These are phyloP conservation scores for Dryobota labecula DNA, from an alignment of 2,888 invertebrate genomes.

Conservation along the genomic window DNA sequence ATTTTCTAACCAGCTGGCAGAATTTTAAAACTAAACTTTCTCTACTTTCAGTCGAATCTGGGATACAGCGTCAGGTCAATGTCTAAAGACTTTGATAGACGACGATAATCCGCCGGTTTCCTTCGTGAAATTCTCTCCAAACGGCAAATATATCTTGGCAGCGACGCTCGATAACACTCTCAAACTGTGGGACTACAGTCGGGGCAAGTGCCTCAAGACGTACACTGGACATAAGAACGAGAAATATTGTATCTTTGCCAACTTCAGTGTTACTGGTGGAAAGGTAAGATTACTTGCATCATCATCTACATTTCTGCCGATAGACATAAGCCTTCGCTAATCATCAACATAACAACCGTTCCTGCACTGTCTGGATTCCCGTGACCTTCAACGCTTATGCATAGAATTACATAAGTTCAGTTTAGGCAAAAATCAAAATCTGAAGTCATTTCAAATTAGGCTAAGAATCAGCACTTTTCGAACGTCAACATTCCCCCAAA, in stretches of 20 bases:
- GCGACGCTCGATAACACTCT: slow-evolving; percentile 99
- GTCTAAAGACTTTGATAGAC: slow-evolving; percentile 99
- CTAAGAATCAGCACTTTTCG: too few species aligned
- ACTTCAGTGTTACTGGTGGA: slow-evolving; percentile 99
- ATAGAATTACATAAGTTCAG: too few species aligned
- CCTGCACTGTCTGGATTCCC: neutral
- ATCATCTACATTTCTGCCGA: neutral
- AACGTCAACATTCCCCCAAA: too few species aligned
- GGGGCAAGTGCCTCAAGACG: slow-evolving; percentile 99
- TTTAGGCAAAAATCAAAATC: too few species aligned
- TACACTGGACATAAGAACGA: slow-evolving; percentile 99
- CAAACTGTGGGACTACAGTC: slow-evolving; percentile 99
- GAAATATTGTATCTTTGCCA: slow-evolving; percentile 99
- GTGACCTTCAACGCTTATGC: neutral
- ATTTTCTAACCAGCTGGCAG: too few species aligned
- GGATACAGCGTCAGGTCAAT: slow-evolving; percentile 99
- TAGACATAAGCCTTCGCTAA: neutral
- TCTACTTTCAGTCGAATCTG: slow-evolving; percentile 96
- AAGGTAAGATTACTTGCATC: slow-evolving; percentile 92
- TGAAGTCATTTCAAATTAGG: too few species aligned
- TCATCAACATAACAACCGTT: neutral
- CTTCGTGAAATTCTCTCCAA: slow-evolving; percentile 99
- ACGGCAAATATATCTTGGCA: slow-evolving; percentile 99
- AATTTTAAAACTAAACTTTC: neutral
- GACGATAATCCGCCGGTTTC: slow-evolving; percentile 99